These are phyloP conservation scores for Leistus spinibarbis DNA, from an alignment of 2,888 invertebrate species.

Conservation along the genomic window DNA sequence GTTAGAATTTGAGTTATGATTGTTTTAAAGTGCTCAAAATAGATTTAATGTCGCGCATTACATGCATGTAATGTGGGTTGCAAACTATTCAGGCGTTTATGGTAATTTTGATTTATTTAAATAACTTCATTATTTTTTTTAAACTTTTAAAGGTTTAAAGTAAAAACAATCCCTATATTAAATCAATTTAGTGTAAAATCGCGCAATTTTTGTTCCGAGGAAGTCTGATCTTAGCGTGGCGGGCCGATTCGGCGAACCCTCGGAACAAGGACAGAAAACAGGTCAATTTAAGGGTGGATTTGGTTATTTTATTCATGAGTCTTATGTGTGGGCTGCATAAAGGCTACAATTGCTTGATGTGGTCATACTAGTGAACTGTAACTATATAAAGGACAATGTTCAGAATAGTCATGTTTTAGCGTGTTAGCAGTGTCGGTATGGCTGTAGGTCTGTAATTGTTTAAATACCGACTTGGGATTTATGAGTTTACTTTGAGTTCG, in stretches of 20 bases:
- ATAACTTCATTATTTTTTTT: no score
- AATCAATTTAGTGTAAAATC: no score
- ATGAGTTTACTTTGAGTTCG: no score
- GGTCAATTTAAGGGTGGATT: conserved; percentile 34
- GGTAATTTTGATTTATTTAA: no score
- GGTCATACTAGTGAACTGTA: conserved; percentile 2
- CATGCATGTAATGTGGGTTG: no score
- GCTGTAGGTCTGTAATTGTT: neutral
- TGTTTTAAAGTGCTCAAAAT: no score
- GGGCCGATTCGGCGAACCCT: neutral
- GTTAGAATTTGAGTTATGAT: no score
- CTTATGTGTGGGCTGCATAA: neutral
- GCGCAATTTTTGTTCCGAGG: neutral
- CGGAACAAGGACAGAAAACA: conserved; percentile 17
- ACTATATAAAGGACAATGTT: neutral
- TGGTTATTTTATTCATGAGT: neutral
- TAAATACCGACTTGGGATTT: neutral
- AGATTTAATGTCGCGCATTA: no score
- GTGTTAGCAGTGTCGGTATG: neutral
- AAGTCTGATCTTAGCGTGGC: conserved; percentile 1
- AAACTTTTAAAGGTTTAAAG: no score
- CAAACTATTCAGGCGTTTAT: no score
- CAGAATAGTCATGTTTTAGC: neutral
- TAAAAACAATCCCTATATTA: no score
- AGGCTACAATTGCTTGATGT: neutral